phyloP scores from a whole-genome alignment of 2,888 invertebrate genomes.

The Chaetoderma sp. region DNA sequence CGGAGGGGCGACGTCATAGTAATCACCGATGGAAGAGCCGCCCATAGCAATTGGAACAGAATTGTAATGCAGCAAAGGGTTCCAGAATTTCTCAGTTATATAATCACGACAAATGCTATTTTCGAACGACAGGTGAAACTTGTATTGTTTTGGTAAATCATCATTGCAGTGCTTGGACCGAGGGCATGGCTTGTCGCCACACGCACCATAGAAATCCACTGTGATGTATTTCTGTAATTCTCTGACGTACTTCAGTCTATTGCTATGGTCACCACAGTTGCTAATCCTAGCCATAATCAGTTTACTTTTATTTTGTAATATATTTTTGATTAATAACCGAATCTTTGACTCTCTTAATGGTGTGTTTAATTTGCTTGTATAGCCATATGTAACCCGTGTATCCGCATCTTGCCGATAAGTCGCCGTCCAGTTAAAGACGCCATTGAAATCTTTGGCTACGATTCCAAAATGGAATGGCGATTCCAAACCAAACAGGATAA shows the following conservation, averaged over 20 bases:
- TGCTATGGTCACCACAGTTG: background rate
- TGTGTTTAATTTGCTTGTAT: background rate
- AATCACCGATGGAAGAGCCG: background rate
- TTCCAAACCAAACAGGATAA: no score
- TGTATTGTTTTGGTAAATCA: background rate
- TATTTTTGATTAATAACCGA: background rate
- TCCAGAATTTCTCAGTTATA: background rate
- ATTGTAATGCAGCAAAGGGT: background rate
- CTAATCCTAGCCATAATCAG: background rate
- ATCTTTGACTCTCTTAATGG: background rate
- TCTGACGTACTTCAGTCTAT: background rate
- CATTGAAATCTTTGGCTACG: no score
- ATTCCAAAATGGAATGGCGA: no score
- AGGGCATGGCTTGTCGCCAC: background rate
- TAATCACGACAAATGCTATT: background rate
- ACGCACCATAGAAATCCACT: constrained; percentile 1
- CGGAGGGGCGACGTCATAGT: background rate
- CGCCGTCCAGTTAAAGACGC: background rate
- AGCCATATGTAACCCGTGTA: background rate
- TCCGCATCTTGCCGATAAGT: background rate
- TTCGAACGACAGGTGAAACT: background rate
- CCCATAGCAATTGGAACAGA: constrained; percentile 1
- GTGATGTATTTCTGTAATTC: background rate
- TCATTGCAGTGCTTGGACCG: background rate
- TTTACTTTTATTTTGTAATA: background rate